Evolutionary conservation across 1,140 invertebrate genomes (phyloP), one percentile per base, ranked within the genome.

Genomic region (Musca vetustissima): DNA sequence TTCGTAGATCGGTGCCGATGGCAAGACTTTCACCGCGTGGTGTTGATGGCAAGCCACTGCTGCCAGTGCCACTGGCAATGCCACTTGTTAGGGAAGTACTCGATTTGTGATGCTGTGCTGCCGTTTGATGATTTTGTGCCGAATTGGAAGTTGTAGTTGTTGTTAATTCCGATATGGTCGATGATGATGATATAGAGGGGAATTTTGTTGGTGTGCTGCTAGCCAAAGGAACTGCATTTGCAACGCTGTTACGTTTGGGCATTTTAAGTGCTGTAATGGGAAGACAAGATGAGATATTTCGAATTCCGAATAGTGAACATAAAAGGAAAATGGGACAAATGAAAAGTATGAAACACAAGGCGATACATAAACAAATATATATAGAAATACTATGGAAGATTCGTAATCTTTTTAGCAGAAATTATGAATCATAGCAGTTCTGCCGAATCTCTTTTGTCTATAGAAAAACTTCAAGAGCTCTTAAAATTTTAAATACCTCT

Each of bases 91-190:
- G 48, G 24, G 72, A 71, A 43, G 50, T 24, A 57, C 22, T 66
- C 19, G 19, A 53, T 59, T 67, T 67, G 66, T 28, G 55, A 61
- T 25, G 47, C n/a, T n/a, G 52, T 15, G 22, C 9, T 72, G 71
- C n/a, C n/a, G n/a, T n/a, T n/a, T n/a, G n/a, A n/a, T n/a, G 57
- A 72, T 75, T 48, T 64, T 71, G 53, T 50, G 67, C 52, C 4
- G 68, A 55, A 66, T 78, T 77, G 25, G 75, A 77, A 32, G 75
- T 52, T 24, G 28, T 61, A 21, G 32, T 61, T 3, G 25, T 36
- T 13, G 76, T 80, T 61, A 76, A 72, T 69, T 80, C 78, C 14
- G 78, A 80, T 77, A 80, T 80, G 75, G 78, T 78, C 14, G 78
- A 80, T 67, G 78, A 80, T 1, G 78, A 80, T 43, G 70, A 70